Base-by-base conservation (phyloP, 2,113 vertebrate species). In the Stigmatopora nigra region DNA sequence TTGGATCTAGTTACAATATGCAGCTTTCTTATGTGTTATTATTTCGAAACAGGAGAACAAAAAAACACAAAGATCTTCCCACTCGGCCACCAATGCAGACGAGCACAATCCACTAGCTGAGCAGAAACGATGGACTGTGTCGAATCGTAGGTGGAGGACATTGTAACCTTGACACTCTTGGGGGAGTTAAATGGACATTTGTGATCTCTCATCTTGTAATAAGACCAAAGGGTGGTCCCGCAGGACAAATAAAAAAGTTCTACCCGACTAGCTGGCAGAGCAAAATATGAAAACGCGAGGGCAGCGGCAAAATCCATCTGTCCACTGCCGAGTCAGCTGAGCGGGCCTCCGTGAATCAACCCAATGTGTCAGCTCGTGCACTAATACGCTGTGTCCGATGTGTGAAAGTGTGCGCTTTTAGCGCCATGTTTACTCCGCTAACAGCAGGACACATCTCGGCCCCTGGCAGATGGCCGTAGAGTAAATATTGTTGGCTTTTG, bases 391-490 rank as follows among this genome's bases (percentile, higher is more conserved):
- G 51, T 11, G 19, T 12, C 12, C 38, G 51, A 53, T 19, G 51
- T 53, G 51, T 53, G 51, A 53, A 53, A 53, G 25, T 56, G 53
- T 14, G 11, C 53, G 7, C 31, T 22, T 15, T 31, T 22, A 56
- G 14, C 22, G 53, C 15, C 31, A 22, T 56, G 53, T 56, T 15
- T 56, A 56, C 53, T 56, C 25, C 31, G 25, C 13, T 14, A 56
- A 56, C 53, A 31, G 53, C 53, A 15, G 22, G 53, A 35, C 53
- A 31, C 53, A 56, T 56, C 53, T 56, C 53, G 25, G 53, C 53
- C 14, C 7, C 53, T 22, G 13, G 53, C 53, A 56, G 53, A 56
- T 56, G 53, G 53, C 53, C 22, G 22, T 2, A 56, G 22, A 56
- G 22, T 56, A 31, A 56, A 56, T 56, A 56, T 35, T 56, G 53